Conservation (phyloP, 2,888 invertebrate genomes). For the Eupithecia vulgata region DNA sequence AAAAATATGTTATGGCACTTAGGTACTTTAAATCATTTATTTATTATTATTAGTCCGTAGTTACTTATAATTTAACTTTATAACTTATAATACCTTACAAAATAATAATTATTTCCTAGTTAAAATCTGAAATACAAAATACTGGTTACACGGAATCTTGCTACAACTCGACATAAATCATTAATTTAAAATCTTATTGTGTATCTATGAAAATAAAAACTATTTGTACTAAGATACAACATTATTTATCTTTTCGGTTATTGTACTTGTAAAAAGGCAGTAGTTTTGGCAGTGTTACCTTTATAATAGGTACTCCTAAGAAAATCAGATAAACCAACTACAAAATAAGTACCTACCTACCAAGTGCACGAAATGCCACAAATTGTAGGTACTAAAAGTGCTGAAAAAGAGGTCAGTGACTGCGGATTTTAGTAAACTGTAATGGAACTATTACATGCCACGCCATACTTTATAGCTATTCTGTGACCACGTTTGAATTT, state of each 20-base stretch:
- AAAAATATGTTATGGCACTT: slow-evolving; percentile 77
- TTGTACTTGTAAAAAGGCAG: slow-evolving; percentile 17
- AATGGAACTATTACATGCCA: background rate
- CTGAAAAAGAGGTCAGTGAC: background rate
- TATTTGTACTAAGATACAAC: background rate
- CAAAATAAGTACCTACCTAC: no score
- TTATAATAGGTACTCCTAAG: background rate
- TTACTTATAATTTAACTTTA: slow-evolving; percentile 34
- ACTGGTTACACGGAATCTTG: slow-evolving; percentile 59
- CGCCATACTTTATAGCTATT: background rate
- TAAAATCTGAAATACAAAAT: slow-evolving; percentile 62
- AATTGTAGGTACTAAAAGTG: background rate
- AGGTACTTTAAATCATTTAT: slow-evolving; percentile 54
- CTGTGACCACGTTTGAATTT: background rate
- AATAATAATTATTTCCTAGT: slow-evolving; percentile 45
- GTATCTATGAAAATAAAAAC: background rate
- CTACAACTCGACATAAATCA: slow-evolving; percentile 27
- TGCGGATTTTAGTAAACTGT: background rate
- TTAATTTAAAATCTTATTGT: background rate
- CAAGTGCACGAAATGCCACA: background rate
- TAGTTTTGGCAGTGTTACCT: slow-evolving; percentile 30
- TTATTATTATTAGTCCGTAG: slow-evolving; percentile 44
- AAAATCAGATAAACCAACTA: no score
- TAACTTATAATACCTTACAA: slow-evolving; percentile 52
- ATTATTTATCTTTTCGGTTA: background rate